phyloP scores from a whole-genome alignment of 2,888 invertebrate genomes.

The Amitus sp. region DNA sequence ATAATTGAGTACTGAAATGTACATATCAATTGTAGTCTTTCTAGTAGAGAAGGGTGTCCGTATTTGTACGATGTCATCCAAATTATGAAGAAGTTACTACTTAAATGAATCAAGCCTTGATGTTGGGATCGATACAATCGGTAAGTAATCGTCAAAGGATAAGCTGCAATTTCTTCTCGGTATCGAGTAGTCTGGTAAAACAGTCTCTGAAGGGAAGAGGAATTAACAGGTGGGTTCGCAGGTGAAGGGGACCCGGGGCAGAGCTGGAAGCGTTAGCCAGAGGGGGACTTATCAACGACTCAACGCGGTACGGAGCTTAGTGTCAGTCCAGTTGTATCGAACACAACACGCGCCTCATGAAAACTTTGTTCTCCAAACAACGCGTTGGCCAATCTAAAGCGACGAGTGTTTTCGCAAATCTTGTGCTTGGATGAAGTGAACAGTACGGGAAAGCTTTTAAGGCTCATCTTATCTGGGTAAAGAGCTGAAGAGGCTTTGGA shows the following conservation, averaged over 20 bases:
- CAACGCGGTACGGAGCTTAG: constrained; percentile 21
- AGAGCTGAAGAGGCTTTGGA: constrained; percentile 21
- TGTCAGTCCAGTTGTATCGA: constrained; percentile 8
- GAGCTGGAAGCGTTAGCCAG: constrained; percentile 20
- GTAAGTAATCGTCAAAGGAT: constrained; percentile 13
- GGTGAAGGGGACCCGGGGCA: constrained; percentile 15
- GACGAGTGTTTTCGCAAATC: neutral
- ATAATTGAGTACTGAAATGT: too few species aligned
- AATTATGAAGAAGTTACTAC: neutral
- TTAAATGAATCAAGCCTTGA: neutral
- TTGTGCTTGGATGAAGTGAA: too few species aligned
- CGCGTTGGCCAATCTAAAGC: constrained; percentile 19
- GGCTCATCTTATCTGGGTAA: neutral
- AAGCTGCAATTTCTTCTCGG: neutral
- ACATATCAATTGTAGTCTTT: too few species aligned
- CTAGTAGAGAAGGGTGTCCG: too few species aligned
- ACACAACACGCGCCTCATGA: constrained; percentile 13
- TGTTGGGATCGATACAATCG: neutral
- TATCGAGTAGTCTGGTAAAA: neutral
- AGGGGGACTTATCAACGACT: constrained; percentile 43
- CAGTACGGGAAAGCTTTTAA: constrained; percentile 21
- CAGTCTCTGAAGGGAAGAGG: neutral
- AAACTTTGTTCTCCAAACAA: neutral
- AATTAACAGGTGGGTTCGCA: constrained; percentile 20
- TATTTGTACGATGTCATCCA: too few species aligned